Evolutionary conservation across 2,113 vertebrate genomes (phyloP).

Genomic region (Hyperopisus bebe): DNA sequence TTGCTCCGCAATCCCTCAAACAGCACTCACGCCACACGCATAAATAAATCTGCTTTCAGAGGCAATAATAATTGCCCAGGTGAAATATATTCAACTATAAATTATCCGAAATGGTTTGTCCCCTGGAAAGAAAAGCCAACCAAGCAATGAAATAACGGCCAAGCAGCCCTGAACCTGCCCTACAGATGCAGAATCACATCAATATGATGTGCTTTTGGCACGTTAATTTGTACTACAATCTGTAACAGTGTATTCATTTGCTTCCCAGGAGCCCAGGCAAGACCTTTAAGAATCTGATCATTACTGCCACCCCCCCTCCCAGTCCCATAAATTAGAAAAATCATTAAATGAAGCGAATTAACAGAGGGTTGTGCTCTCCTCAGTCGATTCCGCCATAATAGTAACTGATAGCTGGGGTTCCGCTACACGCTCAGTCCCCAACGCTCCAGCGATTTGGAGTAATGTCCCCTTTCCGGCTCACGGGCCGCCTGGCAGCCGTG

Average conservation of each 20-base stretch:
- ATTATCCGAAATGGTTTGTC: not conserved
- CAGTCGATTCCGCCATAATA: conserved; percentile 6
- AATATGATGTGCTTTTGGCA: not conserved
- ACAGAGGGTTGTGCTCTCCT: conserved; percentile 2
- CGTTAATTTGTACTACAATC: not conserved
- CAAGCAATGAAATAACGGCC: not conserved
- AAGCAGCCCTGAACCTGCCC: not conserved
- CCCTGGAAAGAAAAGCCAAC: not conserved
- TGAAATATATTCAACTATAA: not conserved
- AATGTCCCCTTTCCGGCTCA: not conserved
- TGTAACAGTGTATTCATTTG: not conserved
- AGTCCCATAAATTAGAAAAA: conserved; percentile 10
- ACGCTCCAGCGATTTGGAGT: not conserved
- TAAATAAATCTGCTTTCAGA: not conserved
- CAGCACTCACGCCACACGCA: not conserved
- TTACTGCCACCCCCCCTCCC: not conserved
- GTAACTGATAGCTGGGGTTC: not conserved
- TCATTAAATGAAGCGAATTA: conserved; percentile 17
- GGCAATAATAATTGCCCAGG: not conserved
- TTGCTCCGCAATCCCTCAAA: not conserved
- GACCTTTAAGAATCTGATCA: not conserved
- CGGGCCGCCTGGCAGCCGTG: not conserved
- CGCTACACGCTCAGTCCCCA: not conserved
- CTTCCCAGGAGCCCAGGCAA: not conserved
- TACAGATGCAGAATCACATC: not conserved